Conservation (phyloP, 2,888 invertebrate species). For the Siphlonurus alternatus region DNA sequence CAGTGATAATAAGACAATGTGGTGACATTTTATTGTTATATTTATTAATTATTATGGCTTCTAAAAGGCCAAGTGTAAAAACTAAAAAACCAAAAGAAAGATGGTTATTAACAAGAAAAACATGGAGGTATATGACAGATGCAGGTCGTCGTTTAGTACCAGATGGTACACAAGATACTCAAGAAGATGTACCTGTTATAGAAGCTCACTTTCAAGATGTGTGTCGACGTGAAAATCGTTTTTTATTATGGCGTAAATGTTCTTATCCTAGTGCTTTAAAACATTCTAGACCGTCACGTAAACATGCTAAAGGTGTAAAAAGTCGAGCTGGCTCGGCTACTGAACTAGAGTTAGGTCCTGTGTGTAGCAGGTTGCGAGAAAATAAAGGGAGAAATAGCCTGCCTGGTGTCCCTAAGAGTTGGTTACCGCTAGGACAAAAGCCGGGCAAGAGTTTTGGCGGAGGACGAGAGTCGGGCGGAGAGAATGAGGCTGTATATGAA, state of each 20-base stretch:
- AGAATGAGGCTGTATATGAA: slow-evolving; percentile 50
- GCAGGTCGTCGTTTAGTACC: slow-evolving; percentile 72
- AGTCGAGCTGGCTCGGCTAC: neutral
- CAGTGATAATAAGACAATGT: neutral
- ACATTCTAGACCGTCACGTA: neutral
- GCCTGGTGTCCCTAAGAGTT: neutral
- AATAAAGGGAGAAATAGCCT: neutral
- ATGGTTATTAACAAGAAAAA: slow-evolving; percentile 75
- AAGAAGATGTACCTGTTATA: slow-evolving; percentile 61
- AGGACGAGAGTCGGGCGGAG: slow-evolving; percentile 40
- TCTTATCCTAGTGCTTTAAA: slow-evolving; percentile 59
- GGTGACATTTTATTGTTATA: neutral
- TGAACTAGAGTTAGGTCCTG: neutral
- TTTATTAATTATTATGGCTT: neutral
- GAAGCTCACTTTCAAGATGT: slow-evolving; percentile 73
- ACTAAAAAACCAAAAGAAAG: slow-evolving; percentile 34
- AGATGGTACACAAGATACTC: slow-evolving; percentile 54
- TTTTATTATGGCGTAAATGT: slow-evolving; percentile 65
- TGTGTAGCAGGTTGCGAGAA: neutral
- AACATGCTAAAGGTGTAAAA: slow-evolving; percentile 5
- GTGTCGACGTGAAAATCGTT: slow-evolving; percentile 58
- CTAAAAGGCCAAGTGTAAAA: neutral
- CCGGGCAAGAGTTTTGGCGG: slow-evolving; percentile 26
- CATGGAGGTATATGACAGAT: slow-evolving; percentile 87
- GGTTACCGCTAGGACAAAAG: too few species aligned